Evolutionary conservation across 2,888 invertebrate genomes (phyloP).

Genomic region (Drosophila suboccidentalis): DNA sequence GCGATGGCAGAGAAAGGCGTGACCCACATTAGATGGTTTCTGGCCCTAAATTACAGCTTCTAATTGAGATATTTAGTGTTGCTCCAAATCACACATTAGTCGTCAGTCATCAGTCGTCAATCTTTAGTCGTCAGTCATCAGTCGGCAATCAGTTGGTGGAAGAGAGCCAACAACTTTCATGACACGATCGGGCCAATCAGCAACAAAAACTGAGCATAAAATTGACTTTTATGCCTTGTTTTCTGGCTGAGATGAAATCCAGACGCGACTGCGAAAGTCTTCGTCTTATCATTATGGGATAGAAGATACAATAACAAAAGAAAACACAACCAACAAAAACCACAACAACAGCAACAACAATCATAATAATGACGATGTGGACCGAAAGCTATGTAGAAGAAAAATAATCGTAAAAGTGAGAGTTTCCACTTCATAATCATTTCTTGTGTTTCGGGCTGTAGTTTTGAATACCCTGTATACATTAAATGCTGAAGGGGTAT

Average conservation of each 20-base stretch:
- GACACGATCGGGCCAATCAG: constrained; percentile 73
- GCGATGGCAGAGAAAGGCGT: constrained; percentile 67
- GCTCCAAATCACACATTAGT: constrained; percentile 69
- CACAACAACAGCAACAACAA: constrained; percentile 13
- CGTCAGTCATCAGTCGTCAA: background rate
- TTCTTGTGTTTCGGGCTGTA: constrained; percentile 52
- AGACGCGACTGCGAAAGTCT: constrained; percentile 66
- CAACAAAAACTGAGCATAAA: constrained; percentile 76
- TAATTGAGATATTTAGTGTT: constrained; percentile 80
- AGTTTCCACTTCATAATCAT: constrained; percentile 79
- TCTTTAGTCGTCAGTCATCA: background rate
- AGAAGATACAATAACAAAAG: constrained; percentile 66
- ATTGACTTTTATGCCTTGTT: constrained; percentile 75
- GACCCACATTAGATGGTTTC: constrained; percentile 65
- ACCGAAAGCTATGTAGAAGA: constrained; percentile 74
- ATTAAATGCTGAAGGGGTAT: background rate
- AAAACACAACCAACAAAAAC: constrained; percentile 47
- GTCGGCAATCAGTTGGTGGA: background rate
- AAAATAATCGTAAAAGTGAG: constrained; percentile 82
- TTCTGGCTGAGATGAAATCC: constrained; percentile 50
- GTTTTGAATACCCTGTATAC: constrained; percentile 37
- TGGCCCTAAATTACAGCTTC: constrained; percentile 64
- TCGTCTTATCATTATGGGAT: constrained; percentile 76
- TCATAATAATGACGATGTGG: constrained; percentile 55
- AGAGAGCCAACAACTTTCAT: constrained; percentile 50